phyloP scores from a whole-genome alignment of 2,113 vertebrate genomes.

The Petromus typicus region DNA sequence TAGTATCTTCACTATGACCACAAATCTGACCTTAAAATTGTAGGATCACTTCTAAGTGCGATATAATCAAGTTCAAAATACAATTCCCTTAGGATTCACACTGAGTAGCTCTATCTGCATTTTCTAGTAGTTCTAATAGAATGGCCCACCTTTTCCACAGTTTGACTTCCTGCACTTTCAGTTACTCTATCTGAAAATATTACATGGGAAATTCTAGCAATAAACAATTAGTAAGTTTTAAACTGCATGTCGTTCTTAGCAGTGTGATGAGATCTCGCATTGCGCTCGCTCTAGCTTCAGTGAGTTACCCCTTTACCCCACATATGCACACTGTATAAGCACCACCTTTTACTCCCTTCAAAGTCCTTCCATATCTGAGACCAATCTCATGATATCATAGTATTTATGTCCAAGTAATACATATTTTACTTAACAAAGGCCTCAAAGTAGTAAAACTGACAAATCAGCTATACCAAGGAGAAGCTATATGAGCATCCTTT shows the following conservation, averaged over 20 bases:
- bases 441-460: background rate
- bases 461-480: background rate
- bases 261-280: background rate
- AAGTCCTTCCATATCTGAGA: no score
- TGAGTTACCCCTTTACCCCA: background rate
- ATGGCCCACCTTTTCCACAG: background rate
- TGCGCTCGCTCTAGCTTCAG: background rate
- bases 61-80: slow-evolving; percentile 73
- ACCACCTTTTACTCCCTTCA: background rate
- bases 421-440: background rate
- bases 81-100: slow-evolving; percentile 60
- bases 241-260: background rate
- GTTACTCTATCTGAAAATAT: background rate
- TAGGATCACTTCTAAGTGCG: slow-evolving; percentile 37
- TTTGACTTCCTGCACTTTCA: background rate
- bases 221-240: background rate
- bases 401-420: background rate
- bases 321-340: no score
- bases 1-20: slow-evolving; percentile 76
- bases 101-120: slow-evolving; percentile 52
- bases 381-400: background rate
- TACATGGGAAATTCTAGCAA: background rate
- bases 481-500: background rate
- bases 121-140: slow-evolving; percentile 21
- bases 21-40: slow-evolving; percentile 79